Percentiles rank a stretch among this genome's conserved stretches.
phyloP scores from a whole-genome alignment of 2,113 vertebrate species.

The human (Homo sapiens) region DNA sequence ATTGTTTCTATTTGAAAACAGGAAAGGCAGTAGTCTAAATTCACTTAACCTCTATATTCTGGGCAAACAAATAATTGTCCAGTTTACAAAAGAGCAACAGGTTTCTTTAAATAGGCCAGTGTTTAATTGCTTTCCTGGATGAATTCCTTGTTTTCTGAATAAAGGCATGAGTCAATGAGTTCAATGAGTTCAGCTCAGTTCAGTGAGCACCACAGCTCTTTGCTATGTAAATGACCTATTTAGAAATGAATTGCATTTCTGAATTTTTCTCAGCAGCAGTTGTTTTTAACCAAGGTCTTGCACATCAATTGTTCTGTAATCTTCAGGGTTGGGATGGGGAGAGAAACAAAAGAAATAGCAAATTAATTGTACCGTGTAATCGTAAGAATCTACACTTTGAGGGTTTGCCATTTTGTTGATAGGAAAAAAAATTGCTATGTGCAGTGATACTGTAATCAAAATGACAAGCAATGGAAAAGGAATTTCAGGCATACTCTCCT shows the following conservation, averaged over 20 bases:
- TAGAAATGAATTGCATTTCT: neutral
- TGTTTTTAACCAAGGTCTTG: neutral
- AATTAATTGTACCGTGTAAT: slow-evolving; percentile 11
- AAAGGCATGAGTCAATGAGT: neutral
- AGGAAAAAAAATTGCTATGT: neutral
- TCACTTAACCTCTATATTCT: neutral
- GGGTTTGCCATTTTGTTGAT: neutral
- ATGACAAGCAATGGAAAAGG: neutral
- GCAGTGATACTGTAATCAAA: slow-evolving; percentile 7
- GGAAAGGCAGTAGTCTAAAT: neutral
- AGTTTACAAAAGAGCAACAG: neutral
- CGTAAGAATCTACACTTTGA: neutral
- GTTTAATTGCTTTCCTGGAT: neutral
- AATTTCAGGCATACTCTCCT: neutral
- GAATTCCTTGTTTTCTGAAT: slow-evolving; percentile 40
- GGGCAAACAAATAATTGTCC: neutral
- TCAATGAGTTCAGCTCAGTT: slow-evolving; percentile 22
- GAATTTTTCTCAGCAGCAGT: neutral
- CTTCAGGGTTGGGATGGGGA: neutral
- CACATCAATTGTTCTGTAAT: neutral
- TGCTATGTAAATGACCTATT: slow-evolving; percentile 11
- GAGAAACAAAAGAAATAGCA: slow-evolving; percentile 38
- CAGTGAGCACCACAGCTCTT: neutral
- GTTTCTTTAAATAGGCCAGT: neutral
- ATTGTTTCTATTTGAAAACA: neutral